Base-by-base conservation (phyloP, 2,888 invertebrate species). In the Cetonia aurata region DNA sequence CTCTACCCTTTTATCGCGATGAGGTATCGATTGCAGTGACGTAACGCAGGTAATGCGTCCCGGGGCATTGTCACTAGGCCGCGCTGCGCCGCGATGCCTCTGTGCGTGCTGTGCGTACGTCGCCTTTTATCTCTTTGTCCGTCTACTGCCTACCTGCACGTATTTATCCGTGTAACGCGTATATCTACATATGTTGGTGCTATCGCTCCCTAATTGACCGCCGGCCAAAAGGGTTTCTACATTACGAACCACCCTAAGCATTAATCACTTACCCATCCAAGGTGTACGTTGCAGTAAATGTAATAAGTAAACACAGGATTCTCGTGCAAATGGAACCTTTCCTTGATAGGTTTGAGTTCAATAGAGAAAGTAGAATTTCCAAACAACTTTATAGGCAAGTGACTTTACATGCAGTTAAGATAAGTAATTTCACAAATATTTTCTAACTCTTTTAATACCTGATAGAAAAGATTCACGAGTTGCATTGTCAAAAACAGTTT, bases 1-100 rank as follows among this genome's bases (percentile, higher is more conserved):
- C 60, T 72, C 79, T 79, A 82, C 81, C 82, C 81, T 82, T 83
- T 82, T 81, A 82, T 79, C 79, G 80, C 81, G 81, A 82, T 82
- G 82, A 82, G 81, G 78, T 82, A 82, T 82, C 81, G 82, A 82
- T 82, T 82, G 77, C 75, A 76, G 75, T 80, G 80, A 80, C 80
- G 80, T 78, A 79, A 79, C 77, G 75, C 80, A 79, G 79, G 80
- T 80, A 79, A 80, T 80, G 77, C 77, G 78, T 78, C 79, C 78
- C 77, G 76, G 76, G 79, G 80, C 79, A 79, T 78, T 79, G 79
- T 79, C 79, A 78, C 77, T 76, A 77, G 69, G 70, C 53, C 44
- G 59, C 42, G 55, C 70, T 67, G 62, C 42, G 68, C 44, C 68
- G 62, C 72, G 69, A 65, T 59, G 70, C 56, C 42, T 60, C 68